Conservation (phyloP, 1,140 invertebrate species). For the Panulirus ornatus region DNA sequence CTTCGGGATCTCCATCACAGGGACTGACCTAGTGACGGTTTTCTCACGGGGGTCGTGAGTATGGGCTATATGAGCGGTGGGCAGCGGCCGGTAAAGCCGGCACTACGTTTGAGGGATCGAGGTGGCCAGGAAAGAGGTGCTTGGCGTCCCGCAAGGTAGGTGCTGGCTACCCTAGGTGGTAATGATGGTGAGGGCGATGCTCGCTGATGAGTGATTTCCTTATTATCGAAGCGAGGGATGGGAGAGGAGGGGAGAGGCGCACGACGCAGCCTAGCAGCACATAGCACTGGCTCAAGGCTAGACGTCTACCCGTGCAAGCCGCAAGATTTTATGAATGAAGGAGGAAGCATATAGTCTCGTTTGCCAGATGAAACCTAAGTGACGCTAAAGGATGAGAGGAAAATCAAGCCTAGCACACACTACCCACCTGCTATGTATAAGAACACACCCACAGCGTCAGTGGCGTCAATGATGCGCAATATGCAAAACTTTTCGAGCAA, state of each 20-base stretch:
- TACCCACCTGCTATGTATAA: neutral
- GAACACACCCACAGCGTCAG: neutral
- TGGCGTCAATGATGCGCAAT: neutral
- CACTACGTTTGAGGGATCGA: neutral
- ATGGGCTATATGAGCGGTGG: too few relatives aligned
- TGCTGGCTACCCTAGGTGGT: slow-evolving; percentile 45
- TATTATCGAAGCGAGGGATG: slow-evolving; percentile 29
- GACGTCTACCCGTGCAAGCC: neutral
- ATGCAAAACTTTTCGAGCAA: too few relatives aligned
- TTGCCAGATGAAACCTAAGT: neutral
- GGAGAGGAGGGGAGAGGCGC: neutral
- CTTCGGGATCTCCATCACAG: too few relatives aligned
- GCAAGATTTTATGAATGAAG: neutral
- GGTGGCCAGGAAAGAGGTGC: slow-evolving; percentile 46
- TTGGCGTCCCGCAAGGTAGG: slow-evolving; percentile 58
- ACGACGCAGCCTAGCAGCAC: neutral
- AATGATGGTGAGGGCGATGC: slow-evolving; percentile 42
- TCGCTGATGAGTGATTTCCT: slow-evolving; percentile 56
- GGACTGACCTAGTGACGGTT: too few relatives aligned
- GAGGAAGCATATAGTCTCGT: neutral
- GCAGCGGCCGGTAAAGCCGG: too few relatives aligned
- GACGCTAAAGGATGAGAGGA: neutral
- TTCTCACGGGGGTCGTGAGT: too few relatives aligned
- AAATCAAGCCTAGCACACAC: neutral
- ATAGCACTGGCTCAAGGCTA: neutral